Percentiles rank a stretch among this genome's conserved stretches.
These are phyloP conservation scores for Forficula auricularia DNA, from an alignment of 1,140 invertebrate species.

Conservation along the genomic window DNA sequence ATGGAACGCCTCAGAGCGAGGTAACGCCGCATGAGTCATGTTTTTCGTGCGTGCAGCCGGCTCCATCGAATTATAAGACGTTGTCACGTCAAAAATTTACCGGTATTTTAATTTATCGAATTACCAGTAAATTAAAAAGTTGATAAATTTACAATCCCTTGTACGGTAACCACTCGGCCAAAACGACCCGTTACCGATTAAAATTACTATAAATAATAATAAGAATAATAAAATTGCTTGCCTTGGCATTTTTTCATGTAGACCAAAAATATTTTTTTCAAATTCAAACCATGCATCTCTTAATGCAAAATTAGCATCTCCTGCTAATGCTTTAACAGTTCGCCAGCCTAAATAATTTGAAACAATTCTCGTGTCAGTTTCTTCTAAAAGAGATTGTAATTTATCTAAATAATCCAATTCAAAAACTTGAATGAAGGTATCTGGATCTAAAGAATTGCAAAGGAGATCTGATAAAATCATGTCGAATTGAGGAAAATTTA, in stretches of 20 bases:
- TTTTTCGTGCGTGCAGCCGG: no score
- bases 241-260: background rate
- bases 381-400: background rate
- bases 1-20: no score
- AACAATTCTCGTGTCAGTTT: background rate
- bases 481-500: background rate
- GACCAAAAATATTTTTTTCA: background rate
- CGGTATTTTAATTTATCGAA: no score
- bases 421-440: background rate
- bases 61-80: no score
- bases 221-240: no score
- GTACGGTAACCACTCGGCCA: no score
- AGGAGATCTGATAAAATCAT: background rate
- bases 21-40: no score
- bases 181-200: no score
- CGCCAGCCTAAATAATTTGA: background rate
- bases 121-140: no score
- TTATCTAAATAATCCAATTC: slow-evolving; percentile 3
- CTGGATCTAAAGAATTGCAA: background rate
- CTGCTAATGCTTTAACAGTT: background rate
- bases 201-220: no score
- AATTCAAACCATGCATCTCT: background rate
- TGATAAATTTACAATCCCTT: no score
- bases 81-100: no score
- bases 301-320: background rate